Conservation (phyloP, 2,888 invertebrate species). For the Drosophila austrosaltans region DNA sequence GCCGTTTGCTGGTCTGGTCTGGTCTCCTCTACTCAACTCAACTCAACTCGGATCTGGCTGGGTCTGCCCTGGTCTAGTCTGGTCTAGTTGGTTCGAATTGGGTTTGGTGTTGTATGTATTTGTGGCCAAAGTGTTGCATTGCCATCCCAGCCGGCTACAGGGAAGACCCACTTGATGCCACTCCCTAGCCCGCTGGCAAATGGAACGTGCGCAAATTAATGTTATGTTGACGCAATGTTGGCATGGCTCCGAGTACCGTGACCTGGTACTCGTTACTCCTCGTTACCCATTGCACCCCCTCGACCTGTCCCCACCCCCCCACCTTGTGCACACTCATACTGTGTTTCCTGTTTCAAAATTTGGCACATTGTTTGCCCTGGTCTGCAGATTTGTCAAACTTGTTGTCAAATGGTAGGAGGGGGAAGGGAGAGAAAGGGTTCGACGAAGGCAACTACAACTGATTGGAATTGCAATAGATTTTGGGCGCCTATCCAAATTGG, state of each 20-base stretch:
- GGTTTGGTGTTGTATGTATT: constrained; percentile 43
- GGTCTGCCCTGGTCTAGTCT: constrained; percentile 18
- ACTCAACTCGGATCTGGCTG: constrained; percentile 3
- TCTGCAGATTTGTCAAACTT: constrained; percentile 56
- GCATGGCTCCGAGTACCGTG: constrained; percentile 53
- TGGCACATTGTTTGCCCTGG: constrained; percentile 67
- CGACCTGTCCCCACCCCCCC: neutral
- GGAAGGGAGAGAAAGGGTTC: constrained; percentile 7
- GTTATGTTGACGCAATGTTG: constrained; percentile 63
- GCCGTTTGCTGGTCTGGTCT: constrained; percentile 60
- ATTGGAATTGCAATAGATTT: constrained; percentile 48
- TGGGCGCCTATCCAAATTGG: constrained; percentile 22
- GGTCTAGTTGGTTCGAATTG: constrained; percentile 10
- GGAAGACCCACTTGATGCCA: constrained; percentile 15
- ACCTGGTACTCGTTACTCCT: constrained; percentile 14
- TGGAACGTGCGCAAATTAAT: constrained; percentile 74
- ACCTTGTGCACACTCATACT: neutral
- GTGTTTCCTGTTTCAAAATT: constrained; percentile 48
- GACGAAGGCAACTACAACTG: constrained; percentile 30
- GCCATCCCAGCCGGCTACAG: constrained; percentile 45
- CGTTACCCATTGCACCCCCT: neutral
- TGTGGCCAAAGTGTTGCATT: constrained; percentile 74
- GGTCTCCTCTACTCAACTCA: constrained; percentile 38
- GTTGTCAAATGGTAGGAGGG: constrained; percentile 15
- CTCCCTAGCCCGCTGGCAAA: constrained; percentile 48